Evolutionary conservation across 2,113 vertebrate species (phyloP).

Genomic region (Salvator merianae): DNA sequence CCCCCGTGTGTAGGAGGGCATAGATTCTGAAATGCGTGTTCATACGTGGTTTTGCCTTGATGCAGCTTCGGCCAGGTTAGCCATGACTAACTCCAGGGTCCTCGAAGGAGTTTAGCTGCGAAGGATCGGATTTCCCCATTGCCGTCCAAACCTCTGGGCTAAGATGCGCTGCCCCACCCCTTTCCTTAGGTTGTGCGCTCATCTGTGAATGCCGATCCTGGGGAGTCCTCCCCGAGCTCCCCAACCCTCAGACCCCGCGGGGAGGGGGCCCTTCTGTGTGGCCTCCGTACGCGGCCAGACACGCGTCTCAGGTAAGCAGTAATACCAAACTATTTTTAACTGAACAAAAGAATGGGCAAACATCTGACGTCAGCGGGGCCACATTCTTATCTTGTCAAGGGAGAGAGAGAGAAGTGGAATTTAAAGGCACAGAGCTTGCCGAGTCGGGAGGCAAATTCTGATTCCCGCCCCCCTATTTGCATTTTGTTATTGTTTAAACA

Average conservation of each 20-base stretch:
- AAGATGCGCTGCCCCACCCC: background rate
- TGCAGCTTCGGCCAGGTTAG: background rate
- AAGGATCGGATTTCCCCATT: background rate
- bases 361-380: slow-evolving; percentile 33
- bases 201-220: background rate
- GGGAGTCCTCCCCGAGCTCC: background rate
- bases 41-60: background rate
- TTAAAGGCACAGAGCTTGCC: background rate
- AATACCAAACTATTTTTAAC: slow-evolving; percentile 43
- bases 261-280: background rate
- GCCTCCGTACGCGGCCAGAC: background rate
- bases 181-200: background rate
- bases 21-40: background rate
- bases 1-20: no score
- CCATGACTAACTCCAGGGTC: background rate
- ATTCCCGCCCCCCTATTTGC: no score
- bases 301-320: slow-evolving; percentile 50
- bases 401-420: background rate
- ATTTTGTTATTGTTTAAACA: no score
- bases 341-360: slow-evolving; percentile 58
- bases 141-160: no score
- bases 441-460: background rate
- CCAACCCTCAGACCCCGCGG: no score
- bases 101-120: background rate
- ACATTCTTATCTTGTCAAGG: background rate